phyloP scores from a whole-genome alignment of 2,113 vertebrate species.

The Amia ocellicauda region DNA sequence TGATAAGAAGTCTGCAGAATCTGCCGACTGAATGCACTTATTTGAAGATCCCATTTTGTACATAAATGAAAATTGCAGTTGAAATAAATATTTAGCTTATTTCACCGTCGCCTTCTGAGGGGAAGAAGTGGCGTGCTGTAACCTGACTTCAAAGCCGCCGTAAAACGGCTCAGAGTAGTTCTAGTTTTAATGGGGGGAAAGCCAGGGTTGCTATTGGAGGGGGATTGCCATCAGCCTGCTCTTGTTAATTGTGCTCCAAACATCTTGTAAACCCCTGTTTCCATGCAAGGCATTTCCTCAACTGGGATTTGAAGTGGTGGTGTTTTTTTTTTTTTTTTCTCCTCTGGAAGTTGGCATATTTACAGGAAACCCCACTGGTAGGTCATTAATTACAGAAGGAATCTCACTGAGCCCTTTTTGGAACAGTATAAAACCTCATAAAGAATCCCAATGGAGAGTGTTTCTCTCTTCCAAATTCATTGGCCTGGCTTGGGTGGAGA shows the following conservation, averaged over 20 bases:
- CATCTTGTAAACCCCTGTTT: background rate
- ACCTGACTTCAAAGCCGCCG: no score
- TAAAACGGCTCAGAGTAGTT: no score
- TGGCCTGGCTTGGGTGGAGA: background rate
- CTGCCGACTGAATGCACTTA: no score
- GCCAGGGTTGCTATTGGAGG: no score
- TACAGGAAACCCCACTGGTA: background rate
- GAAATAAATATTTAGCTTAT: no score
- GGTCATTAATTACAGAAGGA: constrained; percentile 7
- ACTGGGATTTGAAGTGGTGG: background rate
- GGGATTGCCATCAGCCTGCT: background rate
- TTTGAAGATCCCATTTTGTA: no score
- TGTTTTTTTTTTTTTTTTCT: background rate
- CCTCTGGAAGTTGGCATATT: background rate
- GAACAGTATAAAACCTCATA: background rate
- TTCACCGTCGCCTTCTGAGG: no score
- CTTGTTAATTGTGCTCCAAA: background rate
- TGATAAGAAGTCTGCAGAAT: no score
- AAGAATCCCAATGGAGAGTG: background rate
- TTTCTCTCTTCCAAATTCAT: background rate
- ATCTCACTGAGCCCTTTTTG: background rate
- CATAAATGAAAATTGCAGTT: no score
- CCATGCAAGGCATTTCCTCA: background rate
- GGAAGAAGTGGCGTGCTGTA: no score
- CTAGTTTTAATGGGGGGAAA: no score